Evolutionary conservation across 2,888 invertebrate species (phyloP), one percentile per base, ranked within the genome.

Genomic region (Chrysolina haemoptera): DNA sequence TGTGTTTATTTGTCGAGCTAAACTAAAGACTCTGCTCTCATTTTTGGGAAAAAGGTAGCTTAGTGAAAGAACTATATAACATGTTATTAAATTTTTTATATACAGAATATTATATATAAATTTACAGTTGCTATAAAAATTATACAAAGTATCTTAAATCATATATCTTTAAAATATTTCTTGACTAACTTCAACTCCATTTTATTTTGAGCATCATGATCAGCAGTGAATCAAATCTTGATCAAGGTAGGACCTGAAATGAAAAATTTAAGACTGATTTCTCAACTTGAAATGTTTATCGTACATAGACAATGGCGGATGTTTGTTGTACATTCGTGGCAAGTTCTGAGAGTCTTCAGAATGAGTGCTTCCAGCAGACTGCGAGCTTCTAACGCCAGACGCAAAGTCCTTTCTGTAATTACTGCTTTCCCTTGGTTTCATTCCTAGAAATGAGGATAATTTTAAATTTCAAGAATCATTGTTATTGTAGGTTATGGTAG

Each of bases 401-500:
- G 93, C 93, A 89, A 94, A 94, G 89, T 94, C 92, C 86, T 91
- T 90, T 82, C 94, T 89, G 88, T 94, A 94, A 89, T 94, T 94
- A 86, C 92, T 93, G 63, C 89, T 71, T 41, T 68, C 89, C 75
- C 86, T 86, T 55, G 86, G 85, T 0, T 87, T 82, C 68, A 75
- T 78, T 27, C 82, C 81, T 82, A 63, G 48, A 78, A 79, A 65
- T 27, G 1, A 11, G 14, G 16, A 67, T 35, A 35, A 35, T 35
- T 35, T 4, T 8, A 35, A 8, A 35, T 35, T 35, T 35, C 35
- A 35, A 8, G 4, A 35, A 35, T 35, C 35, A 35, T 35, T 8
- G 35, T 6, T 8, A 35, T 35, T 35, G 35, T 8, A 35, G 35
- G 35, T 35, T 35, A 35, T 35, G 35, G 35, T 35, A 6, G 35